Evolutionary conservation across 2,797 vertebrate genomes (phyloP).

Genomic region (Hypotaenidia okinawae): DNA sequence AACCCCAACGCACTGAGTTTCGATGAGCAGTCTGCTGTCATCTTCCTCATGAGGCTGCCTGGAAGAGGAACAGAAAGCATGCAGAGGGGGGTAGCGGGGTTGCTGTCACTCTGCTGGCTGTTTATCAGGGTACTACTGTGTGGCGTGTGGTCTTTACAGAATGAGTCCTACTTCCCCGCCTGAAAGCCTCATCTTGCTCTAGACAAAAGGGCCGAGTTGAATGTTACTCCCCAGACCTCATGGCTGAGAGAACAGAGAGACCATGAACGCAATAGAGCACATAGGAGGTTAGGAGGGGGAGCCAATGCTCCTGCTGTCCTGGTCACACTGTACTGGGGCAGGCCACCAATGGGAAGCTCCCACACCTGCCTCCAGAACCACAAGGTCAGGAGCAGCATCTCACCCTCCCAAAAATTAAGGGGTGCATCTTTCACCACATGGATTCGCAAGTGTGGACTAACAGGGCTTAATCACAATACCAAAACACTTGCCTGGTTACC

Average conservation of each 20-base stretch:
- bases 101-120: not conserved
- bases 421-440: not conserved
- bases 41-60: not conserved
- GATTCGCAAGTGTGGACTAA: not conserved
- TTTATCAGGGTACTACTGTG: not conserved
- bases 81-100: not conserved
- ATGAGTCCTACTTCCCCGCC: not conserved
- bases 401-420: not conserved
- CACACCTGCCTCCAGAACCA: not conserved
- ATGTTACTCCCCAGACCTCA: not conserved
- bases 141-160: not conserved
- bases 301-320: not conserved
- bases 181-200: not conserved
- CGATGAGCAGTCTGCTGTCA: accelerated
- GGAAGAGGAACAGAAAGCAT: not conserved
- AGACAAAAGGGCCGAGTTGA: not conserved
- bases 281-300: not conserved
- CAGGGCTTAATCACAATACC: not conserved
- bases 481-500: not conserved
- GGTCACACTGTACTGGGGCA: not conserved
- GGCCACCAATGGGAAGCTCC: not conserved
- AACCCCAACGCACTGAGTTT: not conserved
- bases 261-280: not conserved
- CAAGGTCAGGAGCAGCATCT: not conserved
- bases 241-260: not conserved